Evolutionary conservation across 2,113 vertebrate species (phyloP), one percentile per base, ranked within the genome.

Genomic region (Bos javanicus): DNA sequence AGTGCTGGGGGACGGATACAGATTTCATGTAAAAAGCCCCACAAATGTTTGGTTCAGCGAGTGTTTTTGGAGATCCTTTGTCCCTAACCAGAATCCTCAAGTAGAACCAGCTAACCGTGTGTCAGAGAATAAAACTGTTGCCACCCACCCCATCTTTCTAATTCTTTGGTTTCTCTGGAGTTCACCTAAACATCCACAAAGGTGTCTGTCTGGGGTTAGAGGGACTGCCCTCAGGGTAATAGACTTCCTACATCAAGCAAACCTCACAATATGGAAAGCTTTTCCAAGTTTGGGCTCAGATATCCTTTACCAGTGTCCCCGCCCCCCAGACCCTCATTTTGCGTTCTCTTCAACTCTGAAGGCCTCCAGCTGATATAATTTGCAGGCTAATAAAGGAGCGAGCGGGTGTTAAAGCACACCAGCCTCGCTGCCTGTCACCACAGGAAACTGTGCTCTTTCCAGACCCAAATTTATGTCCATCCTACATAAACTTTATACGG

Each of bases 371-470:
- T 64, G 85, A 76, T 39, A 30, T 1, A 74, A 62, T 91, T 52
- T 91, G 33, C 82, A 90, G 43, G 59, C 84, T 76, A 17, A 4
- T 90, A 46, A 87, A 39, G 10, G 13, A 71, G n/a, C 4, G 5
- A 39, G n/a, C 23, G 23, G 7, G 7, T 39, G 12, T 62, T 57
- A 46, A 46, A 93, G 33, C 89, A 46, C 36, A 9, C 64, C 86
- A 67, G 50, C 67, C 60, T 84, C 4, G 12, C 67, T 91, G 88
- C 67, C 96, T 91, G 89, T 97, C 91, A 74, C 84, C 82, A 30
- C 86, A 71, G 94, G 94, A 93, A 93, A 85, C n/a, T 9, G 12
- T 33, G 94, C 50, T 88, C 74, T 94, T 84, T 92, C 67, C 80
- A 64, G 87, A 43, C 52, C 54, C 87, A 92, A 87, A 93, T 87